Evolutionary conservation across 2,797 vertebrate species (phyloP), one percentile per base, ranked within the genome.

Genomic region (Aulostomus chinensis): DNA sequence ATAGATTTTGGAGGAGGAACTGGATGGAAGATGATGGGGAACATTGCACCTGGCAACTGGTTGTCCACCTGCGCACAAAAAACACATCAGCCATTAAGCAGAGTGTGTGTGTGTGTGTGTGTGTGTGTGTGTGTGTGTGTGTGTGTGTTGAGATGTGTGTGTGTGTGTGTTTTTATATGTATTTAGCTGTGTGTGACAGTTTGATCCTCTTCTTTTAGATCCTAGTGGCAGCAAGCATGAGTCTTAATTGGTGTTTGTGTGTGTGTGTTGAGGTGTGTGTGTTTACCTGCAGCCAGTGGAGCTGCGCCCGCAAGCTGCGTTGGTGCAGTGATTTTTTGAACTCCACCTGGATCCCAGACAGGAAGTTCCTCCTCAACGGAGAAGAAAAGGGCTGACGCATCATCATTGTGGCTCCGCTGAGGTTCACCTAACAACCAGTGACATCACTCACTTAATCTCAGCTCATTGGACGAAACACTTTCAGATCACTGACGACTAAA

Each of bases 271-370:
- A 16, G 4, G 10, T 16, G 15, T 12, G 7, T 22, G 43, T 2
- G n/a, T 25, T 30, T 48, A 99, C 97, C 95, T 99, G 97, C 17
- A 99, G 82, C 96, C 97, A 98, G 74, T 95, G 92, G 12, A 99
- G 52, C 38, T 94, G 94, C 5, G 97, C 97, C 31, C 97, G 81
- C 56, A 99, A 80, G 75, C 97, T 94, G 54, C 95, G 93, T 39
- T 99, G 97, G 71, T 99, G 96, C 55, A 73, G 86, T 0, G 96
- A 98, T 61, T 96, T 94, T 28, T 98, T 99, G 65, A 95, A 93
- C 70, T 98, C 96, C 58, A 98, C 79, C 20, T 94, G 90, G 80
- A 99, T 96, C 49, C 95, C 97, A 2, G 97, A 92, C 54, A 97
- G 87, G 76, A 96, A 98, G 85, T 93, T 96, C 49, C 96, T 92